These are phyloP conservation scores for Metridium senile DNA, from an alignment of 92 coral and sea anemone species.

Conservation along the genomic window DNA sequence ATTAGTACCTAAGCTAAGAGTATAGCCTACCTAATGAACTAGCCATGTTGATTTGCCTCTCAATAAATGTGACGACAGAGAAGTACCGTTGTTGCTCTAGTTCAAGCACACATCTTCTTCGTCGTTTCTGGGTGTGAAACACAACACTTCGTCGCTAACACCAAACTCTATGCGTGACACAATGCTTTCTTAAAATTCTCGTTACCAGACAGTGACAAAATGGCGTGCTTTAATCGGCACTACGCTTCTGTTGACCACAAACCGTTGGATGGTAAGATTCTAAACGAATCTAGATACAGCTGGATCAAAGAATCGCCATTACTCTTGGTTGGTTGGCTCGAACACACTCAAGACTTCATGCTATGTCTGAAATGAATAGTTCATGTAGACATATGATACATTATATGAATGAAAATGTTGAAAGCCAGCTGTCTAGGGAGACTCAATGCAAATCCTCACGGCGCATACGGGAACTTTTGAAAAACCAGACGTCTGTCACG, in stretches of 20 bases:
- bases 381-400: conserved; percentile 27
- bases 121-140: conserved; percentile 47
- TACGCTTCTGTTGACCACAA: conserved; percentile 13
- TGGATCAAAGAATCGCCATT: background rate
- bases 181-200: conserved; percentile 14
- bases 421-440: conserved; percentile 28
- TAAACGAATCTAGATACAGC: too few relatives aligned
- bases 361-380: conserved; percentile 27
- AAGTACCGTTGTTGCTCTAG: conserved; percentile 14
- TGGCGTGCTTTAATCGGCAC: background rate
- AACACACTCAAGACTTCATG: background rate
- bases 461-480: conserved; percentile 27
- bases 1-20: conserved; percentile 2
- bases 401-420: conserved; percentile 10
- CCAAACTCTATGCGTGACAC: conserved; percentile 9
- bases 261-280: background rate
- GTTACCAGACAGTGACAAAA: background rate
- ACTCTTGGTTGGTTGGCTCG: background rate
- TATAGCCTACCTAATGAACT: conserved; percentile 92
- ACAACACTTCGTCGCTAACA: conserved; percentile 29
- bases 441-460: conserved; percentile 20
- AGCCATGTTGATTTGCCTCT: conserved; percentile 70
- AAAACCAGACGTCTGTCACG: conserved; percentile 36
- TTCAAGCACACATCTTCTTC: conserved; percentile 30
- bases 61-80: conserved; percentile 35